Percentiles rank a stretch among this genome's conserved stretches.
phyloP scores from a whole-genome alignment of 2,797 vertebrate genomes.

The Cyprinella venusta region DNA sequence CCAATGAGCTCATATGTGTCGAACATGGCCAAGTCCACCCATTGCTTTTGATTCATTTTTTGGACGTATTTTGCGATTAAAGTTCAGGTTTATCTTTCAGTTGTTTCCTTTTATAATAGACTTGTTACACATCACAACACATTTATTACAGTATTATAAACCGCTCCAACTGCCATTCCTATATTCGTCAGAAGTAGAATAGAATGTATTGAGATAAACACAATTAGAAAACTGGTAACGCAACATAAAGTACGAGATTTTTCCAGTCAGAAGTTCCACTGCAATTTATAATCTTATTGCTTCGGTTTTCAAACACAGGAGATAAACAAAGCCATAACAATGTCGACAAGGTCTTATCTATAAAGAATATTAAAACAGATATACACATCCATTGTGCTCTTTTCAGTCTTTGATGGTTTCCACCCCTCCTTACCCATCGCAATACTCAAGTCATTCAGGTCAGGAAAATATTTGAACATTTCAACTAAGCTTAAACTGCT shows the following conservation, averaged over 20 bases:
- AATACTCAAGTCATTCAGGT: slow-evolving; percentile 44
- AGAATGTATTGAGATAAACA: slow-evolving; percentile 48
- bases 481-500: slow-evolving; percentile 25
- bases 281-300: slow-evolving; percentile 60
- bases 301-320: slow-evolving; percentile 59
- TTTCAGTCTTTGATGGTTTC: slow-evolving; percentile 1
- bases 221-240: slow-evolving; percentile 41
- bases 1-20: slow-evolving; percentile 37
- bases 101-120: slow-evolving; percentile 16
- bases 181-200: slow-evolving; percentile 34
- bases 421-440: background rate
- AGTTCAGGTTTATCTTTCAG: slow-evolving; percentile 20
- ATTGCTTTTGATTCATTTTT: background rate
- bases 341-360: slow-evolving; percentile 38
- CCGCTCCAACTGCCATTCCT: slow-evolving; percentile 6
- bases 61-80: background rate
- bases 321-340: slow-evolving; percentile 52
- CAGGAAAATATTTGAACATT: slow-evolving; percentile 40
- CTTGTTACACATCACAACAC: slow-evolving; percentile 38
- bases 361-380: slow-evolving; percentile 45
- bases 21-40: background rate
- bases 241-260: slow-evolving; percentile 43
- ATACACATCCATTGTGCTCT: slow-evolving; percentile 46
- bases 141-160: slow-evolving; percentile 52
- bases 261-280: slow-evolving; percentile 34